Conservation (phyloP, 2,888 invertebrate species). For the Lampropteryx suffumata region DNA sequence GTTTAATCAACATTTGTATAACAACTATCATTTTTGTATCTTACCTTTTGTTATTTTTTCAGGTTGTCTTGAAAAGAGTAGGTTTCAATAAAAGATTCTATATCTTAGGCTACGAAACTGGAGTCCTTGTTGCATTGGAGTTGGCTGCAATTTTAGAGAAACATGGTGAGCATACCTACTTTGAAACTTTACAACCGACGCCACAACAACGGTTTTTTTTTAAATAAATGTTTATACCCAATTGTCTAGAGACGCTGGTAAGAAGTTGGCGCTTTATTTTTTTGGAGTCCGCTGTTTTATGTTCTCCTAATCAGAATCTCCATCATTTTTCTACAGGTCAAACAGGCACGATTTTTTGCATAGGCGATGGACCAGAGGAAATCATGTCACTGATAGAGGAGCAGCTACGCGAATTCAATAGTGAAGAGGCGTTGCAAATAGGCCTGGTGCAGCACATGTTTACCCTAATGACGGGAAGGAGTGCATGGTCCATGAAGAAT, state of each 20-base stretch:
- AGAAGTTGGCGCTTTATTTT: too few relatives aligned
- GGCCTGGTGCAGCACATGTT: conserved; percentile 54
- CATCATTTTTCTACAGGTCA: conserved; percentile 38
- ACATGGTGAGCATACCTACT: conserved; percentile 41
- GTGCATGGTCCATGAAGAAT: conserved; percentile 27
- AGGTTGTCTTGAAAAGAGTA: conserved; percentile 47
- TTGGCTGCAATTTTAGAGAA: conserved; percentile 56
- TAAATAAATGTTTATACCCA: too few relatives aligned
- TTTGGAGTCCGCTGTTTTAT: too few relatives aligned
- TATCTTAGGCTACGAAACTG: conserved; percentile 58
- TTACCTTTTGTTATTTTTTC: conserved; percentile 10
- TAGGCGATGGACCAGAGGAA: conserved; percentile 54
- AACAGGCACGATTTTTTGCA: conserved; percentile 56
- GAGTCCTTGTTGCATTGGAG: conserved; percentile 53
- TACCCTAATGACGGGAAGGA: conserved; percentile 40
- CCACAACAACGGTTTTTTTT: too few relatives aligned
- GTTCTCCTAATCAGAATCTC: too few relatives aligned
- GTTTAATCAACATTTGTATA: too few relatives aligned
- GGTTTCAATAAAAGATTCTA: conserved; percentile 44
- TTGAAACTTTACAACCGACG: too few relatives aligned
- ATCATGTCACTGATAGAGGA: conserved; percentile 40
- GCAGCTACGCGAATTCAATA: conserved; percentile 38
- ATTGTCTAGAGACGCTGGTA: too few relatives aligned
- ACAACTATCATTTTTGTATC: too few relatives aligned
- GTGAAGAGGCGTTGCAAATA: conserved; percentile 48